Base-by-base conservation (phyloP, 1,140 invertebrate genomes). In the Ooceraea biroi region DNA sequence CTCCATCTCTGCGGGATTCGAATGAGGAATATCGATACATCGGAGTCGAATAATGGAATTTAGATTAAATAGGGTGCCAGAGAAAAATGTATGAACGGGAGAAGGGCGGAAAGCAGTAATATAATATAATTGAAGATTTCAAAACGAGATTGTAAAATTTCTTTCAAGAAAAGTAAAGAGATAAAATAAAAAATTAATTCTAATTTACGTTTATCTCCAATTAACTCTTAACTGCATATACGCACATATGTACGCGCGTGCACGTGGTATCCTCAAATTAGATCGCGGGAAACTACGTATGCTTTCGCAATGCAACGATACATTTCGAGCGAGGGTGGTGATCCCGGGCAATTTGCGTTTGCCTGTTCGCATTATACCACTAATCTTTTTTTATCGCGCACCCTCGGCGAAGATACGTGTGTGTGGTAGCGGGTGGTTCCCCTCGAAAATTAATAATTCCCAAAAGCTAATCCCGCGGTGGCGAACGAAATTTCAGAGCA, bases 401-500 rank as follows among this genome's bases (percentile, higher is more conserved):
- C 58, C 1, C 30, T 46, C 22, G 69, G 36, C n/a, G 14, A 57
- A 22, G 12, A 30, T 36, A 36, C 36, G 46, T 2, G 25, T 4
- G 5, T 12, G 27, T n/a, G n/a, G n/a, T n/a, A n/a, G 46, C 46
- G 36, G 4, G 50, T 8, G 63, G 19, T 10, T 25, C 7, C 41
- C 36, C 22, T 19, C 22, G 65, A 80, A 71, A 80, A 80, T 80
- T 69, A 80, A 71, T 80, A 80, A 80, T 80, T 80, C 50, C 50
- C 36, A 71, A 71, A 80, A 71, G 65, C 50, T 80, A 69, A 80
- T 71, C 50, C 41, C 36, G 50, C 50, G 61, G 82, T 48, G 41
- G 60, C 52, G 11, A 55, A 73, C 27, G 27, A 57, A 63, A 52
- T 66, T 48, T 73, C 25, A n/a, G 25, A 25, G 55, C 17, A 44